phyloP scores from a whole-genome alignment of 2,113 vertebrate genomes.

The Dicerorhinus sumatrensis region DNA sequence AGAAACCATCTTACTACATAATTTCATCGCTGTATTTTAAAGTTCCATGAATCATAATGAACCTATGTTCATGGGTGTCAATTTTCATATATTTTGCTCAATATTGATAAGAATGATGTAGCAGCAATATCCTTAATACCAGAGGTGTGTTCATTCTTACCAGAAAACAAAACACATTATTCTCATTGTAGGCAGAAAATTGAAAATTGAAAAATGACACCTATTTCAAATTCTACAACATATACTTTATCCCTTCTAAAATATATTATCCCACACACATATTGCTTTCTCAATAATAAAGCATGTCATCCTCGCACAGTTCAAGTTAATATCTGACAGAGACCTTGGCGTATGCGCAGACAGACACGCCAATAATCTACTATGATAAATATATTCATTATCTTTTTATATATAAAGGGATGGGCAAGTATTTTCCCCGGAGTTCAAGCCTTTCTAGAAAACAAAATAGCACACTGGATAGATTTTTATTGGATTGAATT shows the following conservation, averaged over 20 bases:
- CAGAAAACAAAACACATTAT: not conserved
- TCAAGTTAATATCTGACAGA: conserved; percentile 9
- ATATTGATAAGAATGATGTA: not conserved
- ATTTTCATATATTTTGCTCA: not conserved
- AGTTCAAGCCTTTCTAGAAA: not conserved
- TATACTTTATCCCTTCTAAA: not conserved
- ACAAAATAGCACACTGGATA: not conserved
- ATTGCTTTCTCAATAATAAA: conserved; percentile 9
- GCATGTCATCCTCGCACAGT: too few relatives aligned
- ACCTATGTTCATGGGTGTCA: not conserved
- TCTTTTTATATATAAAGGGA: not conserved
- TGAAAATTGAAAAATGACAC: conserved; percentile 34
- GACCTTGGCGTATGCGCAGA: not conserved
- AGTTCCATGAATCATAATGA: not conserved
- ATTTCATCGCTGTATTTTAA: not conserved
- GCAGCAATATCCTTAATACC: not conserved
- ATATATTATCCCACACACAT: not conserved
- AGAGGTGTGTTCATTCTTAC: not conserved
- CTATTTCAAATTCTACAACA: conserved; percentile 32
- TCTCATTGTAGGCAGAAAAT: not conserved
- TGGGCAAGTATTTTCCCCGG: not conserved
- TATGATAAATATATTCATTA: not conserved
- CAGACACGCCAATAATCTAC: not conserved
- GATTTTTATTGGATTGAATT: not conserved
- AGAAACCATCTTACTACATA: not conserved